Percentiles rank a stretch among this genome's conserved stretches.
Evolutionary conservation across 2,888 invertebrate genomes (phyloP).

Genomic region (Sinopyrophorus schimmeli): DNA sequence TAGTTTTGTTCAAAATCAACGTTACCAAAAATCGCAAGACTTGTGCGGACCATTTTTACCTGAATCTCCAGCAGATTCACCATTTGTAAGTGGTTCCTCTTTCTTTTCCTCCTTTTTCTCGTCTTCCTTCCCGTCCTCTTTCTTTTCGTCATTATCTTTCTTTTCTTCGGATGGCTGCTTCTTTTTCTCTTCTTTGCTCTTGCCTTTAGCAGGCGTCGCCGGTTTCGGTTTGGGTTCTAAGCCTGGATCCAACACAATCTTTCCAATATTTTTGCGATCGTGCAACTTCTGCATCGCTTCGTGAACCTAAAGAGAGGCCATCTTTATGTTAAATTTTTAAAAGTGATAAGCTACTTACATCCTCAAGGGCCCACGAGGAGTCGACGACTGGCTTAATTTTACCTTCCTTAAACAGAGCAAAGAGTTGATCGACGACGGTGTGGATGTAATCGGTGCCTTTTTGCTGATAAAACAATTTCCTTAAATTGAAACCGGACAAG

Average conservation of each 20-base stretch:
- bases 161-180: conserved; percentile 72
- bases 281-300: conserved; percentile 94
- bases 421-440: conserved; percentile 71
- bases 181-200: conserved; percentile 72
- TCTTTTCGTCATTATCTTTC: conserved; percentile 58
- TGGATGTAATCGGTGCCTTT: conserved; percentile 72
- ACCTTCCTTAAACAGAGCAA: conserved; percentile 74
- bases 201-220: conserved; percentile 76
- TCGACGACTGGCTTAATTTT: conserved; percentile 82
- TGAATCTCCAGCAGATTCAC: conserved; percentile 59
- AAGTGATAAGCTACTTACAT: too few species aligned
- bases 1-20: too few species aligned
- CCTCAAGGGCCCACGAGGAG: conserved; percentile 86
- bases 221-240: conserved; percentile 79
- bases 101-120: conserved; percentile 51
- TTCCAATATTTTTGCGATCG: conserved; percentile 88
- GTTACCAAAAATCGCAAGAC: background rate
- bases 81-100: conserved; percentile 57
- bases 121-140: conserved; percentile 56
- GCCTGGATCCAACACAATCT: conserved; percentile 80
- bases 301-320: conserved; percentile 62
- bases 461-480: conserved; percentile 80
- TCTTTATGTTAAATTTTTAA: too few species aligned
- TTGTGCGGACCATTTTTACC: conserved; percentile 49
- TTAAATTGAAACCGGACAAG: conserved; percentile 79